Evolutionary conservation across 2,888 invertebrate species (phyloP).

Genomic region (Scaptomyza cyrtandrae): DNA sequence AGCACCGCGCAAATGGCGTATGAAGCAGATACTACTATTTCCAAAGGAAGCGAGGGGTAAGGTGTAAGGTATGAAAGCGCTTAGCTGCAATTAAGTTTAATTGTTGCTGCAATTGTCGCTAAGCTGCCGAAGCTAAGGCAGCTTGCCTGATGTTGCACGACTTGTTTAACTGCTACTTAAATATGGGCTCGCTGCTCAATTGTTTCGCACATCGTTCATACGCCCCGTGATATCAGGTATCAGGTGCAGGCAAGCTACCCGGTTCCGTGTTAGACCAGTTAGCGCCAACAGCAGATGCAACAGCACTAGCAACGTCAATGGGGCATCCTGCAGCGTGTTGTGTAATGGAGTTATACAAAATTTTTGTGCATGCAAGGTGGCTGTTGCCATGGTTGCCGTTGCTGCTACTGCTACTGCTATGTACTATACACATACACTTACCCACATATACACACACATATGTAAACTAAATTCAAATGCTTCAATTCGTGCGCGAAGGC

Average conservation of each 20-base stretch:
- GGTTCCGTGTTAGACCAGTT: slow-evolving; percentile 4
- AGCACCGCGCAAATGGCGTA: slow-evolving; percentile 27
- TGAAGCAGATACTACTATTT: slow-evolving; percentile 2
- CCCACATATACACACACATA: slow-evolving; percentile 1
- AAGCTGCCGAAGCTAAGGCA: slow-evolving; percentile 43
- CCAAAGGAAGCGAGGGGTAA: background rate
- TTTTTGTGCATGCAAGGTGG: slow-evolving; percentile 36
- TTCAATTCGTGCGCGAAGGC: slow-evolving; percentile 33
- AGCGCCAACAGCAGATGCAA: background rate
- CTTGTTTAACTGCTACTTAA: slow-evolving; percentile 73
- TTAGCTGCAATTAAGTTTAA: slow-evolving; percentile 75
- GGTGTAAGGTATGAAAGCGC: slow-evolving; percentile 34
- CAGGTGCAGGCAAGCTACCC: background rate
- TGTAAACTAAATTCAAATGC: slow-evolving; percentile 46
- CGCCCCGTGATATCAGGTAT: slow-evolving; percentile 41
- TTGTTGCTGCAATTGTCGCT: slow-evolving; percentile 70
- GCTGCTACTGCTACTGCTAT: slow-evolving; percentile 6
- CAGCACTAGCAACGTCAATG: slow-evolving; percentile 23
- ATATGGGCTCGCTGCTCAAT: slow-evolving; percentile 46
- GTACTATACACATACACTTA: slow-evolving; percentile 3
- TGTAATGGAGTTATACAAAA: slow-evolving; percentile 46
- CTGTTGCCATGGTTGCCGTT: slow-evolving; percentile 27
- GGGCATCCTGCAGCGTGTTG: slow-evolving; percentile 21
- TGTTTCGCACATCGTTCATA: slow-evolving; percentile 61
- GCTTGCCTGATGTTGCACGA: slow-evolving; percentile 46